phyloP scores from a whole-genome alignment of 2,113 vertebrate species.

The Xenopus laevis region DNA sequence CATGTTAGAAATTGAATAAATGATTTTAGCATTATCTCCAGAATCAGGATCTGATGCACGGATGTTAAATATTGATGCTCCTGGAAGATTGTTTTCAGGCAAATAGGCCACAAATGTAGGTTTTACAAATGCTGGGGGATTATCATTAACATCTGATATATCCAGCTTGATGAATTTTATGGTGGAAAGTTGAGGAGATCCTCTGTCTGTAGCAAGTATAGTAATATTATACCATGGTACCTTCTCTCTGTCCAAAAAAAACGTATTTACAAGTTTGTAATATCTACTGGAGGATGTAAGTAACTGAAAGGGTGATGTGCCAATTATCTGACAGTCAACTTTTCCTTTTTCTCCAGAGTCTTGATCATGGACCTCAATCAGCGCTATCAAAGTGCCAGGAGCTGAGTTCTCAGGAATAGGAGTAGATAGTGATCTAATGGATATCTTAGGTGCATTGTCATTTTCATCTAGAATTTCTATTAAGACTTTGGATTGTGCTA shows the following conservation, averaged over 20 bases:
- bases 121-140: slow-evolving; percentile 59
- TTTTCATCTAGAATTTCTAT: slow-evolving; percentile 63
- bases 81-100: slow-evolving; percentile 50
- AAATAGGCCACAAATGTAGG: slow-evolving; percentile 45
- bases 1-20: slow-evolving; percentile 55
- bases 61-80: slow-evolving; percentile 51
- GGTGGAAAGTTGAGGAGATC: slow-evolving; percentile 68
- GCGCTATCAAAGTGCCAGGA: slow-evolving; percentile 60
- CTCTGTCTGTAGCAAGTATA: slow-evolving; percentile 75
- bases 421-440: slow-evolving; percentile 55
- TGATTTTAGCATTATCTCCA: slow-evolving; percentile 61
- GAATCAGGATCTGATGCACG: slow-evolving; percentile 57
- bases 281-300: slow-evolving; percentile 57
- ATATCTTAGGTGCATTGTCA: slow-evolving; percentile 62
- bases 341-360: slow-evolving; percentile 60
- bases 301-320: slow-evolving; percentile 56
- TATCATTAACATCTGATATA: slow-evolving; percentile 70
- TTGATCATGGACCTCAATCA: slow-evolving; percentile 63
- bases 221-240: slow-evolving; percentile 78
- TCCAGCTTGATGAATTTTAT: slow-evolving; percentile 54
- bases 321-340: slow-evolving; percentile 51
- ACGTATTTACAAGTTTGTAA: slow-evolving; percentile 70
- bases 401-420: slow-evolving; percentile 52
- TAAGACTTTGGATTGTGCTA: slow-evolving; percentile 53
- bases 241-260: slow-evolving; percentile 76